phyloP scores from a whole-genome alignment of 1,140 invertebrate genomes.

The Caenorhabditis latens region DNA sequence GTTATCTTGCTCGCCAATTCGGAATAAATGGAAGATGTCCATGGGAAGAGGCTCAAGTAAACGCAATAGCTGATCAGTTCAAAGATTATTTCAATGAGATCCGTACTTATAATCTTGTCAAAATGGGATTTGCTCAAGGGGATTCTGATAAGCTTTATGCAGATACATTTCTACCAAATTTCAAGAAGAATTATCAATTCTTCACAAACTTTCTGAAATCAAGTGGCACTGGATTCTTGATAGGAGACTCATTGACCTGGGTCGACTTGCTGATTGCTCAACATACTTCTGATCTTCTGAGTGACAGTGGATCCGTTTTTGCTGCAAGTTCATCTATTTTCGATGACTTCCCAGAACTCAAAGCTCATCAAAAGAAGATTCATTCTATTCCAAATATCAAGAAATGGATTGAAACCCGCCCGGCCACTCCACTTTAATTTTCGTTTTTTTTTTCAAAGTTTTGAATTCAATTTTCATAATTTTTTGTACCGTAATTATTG shows the following conservation, averaged over 20 bases:
- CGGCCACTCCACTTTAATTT: conserved; percentile 50
- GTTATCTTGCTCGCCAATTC: conserved; percentile 43
- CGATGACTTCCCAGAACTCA: conserved; percentile 43
- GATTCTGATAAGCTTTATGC: conserved; percentile 43
- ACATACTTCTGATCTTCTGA: conserved; percentile 10
- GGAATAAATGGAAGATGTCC: conserved; percentile 45
- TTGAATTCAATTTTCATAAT: too few relatives aligned
- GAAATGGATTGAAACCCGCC: conserved; percentile 46
- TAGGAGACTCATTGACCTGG: conserved; percentile 55
- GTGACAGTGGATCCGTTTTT: conserved; percentile 8
- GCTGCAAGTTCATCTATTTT: not conserved
- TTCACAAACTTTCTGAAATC: conserved; percentile 42
- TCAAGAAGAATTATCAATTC: conserved; percentile 49
- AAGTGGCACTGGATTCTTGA: conserved; percentile 52
- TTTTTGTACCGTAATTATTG: too few relatives aligned
- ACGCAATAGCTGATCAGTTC: conserved; percentile 57
- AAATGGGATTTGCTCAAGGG: conserved; percentile 47
- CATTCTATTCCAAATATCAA: conserved; percentile 54
- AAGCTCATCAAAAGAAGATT: conserved; percentile 57
- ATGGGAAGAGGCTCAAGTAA: conserved; percentile 46
- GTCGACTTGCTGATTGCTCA: conserved; percentile 55
- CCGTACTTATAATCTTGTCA: conserved; percentile 3
- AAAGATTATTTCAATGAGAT: conserved; percentile 50
- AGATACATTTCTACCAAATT: conserved; percentile 54
- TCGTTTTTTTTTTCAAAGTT: not conserved